Conservation (phyloP, 2,797 vertebrate genomes). For the Peromyscus nudipes region DNA sequence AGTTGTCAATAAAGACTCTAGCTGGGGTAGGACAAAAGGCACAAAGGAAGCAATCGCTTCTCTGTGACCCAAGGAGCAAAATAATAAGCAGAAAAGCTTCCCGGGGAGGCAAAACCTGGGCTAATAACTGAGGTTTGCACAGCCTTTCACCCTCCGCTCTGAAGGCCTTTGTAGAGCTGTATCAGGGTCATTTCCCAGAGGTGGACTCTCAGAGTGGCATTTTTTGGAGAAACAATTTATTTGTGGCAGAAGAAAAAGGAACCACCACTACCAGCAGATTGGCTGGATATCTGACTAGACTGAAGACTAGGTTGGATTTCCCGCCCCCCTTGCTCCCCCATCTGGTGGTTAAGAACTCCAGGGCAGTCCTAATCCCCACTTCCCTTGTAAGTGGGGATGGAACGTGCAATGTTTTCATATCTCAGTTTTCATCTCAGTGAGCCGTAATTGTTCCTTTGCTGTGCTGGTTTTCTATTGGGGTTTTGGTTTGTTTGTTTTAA, state of each 20-base stretch:
- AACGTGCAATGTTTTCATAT: background rate
- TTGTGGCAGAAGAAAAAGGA: background rate
- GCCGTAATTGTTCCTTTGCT: background rate
- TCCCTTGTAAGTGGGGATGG: background rate
- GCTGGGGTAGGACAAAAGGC: background rate
- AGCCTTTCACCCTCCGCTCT: background rate
- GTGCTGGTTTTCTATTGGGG: background rate
- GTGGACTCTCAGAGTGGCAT: background rate
- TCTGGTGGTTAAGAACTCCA: slow-evolving; percentile 12
- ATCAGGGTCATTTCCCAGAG: background rate
- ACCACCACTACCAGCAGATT: background rate
- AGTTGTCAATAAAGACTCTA: background rate
- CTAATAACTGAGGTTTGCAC: background rate
- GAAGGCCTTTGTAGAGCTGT: background rate
- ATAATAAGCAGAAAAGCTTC: background rate
- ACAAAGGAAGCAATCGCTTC: background rate
- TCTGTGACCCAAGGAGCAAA: background rate
- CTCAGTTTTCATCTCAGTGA: background rate
- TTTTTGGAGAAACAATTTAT: slow-evolving; percentile 40
- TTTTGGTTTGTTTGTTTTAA: slow-evolving; percentile 24
- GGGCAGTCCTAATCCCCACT: background rate
- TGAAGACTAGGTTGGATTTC: background rate
- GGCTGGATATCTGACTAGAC: background rate
- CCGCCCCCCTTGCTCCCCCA: no score
- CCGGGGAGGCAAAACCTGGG: background rate